Evolutionary conservation across 2,113 vertebrate genomes (phyloP).

Genomic region (Acrocephalus arundinaceus): DNA sequence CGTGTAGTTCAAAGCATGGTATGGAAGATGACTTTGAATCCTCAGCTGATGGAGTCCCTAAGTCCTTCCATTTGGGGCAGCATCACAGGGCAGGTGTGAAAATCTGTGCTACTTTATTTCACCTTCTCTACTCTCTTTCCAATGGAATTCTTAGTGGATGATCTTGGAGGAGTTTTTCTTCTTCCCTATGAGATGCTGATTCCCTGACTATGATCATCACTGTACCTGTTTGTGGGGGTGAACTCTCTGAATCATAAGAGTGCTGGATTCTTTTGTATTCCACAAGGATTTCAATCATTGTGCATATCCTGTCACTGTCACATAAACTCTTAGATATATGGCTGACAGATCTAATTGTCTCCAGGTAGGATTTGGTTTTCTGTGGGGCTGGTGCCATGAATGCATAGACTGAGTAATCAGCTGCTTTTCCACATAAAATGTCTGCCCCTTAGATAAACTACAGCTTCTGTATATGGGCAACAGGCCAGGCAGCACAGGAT

Average conservation of each 20-base stretch:
- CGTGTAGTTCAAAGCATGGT: not conserved
- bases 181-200: not conserved
- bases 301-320: not conserved
- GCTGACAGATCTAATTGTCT: not conserved
- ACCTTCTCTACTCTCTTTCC: not conserved
- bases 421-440: not conserved
- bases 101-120: not conserved
- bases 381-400: not conserved
- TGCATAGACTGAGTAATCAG: not conserved
- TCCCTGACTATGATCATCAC: not conserved
- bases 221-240: not conserved
- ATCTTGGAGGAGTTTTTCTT: not conserved
- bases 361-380: not conserved
- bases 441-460: not conserved
- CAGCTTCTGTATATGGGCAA: not conserved
- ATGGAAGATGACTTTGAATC: not conserved
- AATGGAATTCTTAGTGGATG: not conserved
- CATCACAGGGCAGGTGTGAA: not conserved
- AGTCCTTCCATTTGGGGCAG: not conserved
- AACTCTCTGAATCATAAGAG: not conserved
- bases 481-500: not conserved
- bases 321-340: not conserved
- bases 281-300: not conserved
- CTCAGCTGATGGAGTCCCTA: not conserved
- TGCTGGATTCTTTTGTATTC: not conserved